Base-by-base conservation (phyloP, 1,140 invertebrate genomes). In the Glomeris maerens region DNA sequence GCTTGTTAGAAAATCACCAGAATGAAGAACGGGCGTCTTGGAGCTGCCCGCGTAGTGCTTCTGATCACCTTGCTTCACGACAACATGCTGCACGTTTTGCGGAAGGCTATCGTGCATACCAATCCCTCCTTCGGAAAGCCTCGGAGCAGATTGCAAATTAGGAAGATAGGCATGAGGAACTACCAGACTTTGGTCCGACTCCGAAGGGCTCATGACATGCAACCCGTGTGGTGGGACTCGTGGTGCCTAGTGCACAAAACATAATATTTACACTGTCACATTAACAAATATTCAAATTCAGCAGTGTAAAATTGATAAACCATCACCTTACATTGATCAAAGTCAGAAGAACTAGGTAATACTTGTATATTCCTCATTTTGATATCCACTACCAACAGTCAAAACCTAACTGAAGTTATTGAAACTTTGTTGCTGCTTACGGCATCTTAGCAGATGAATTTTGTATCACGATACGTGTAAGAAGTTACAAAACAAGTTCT, bases 141-240 rank as follows among this genome's bases (percentile, higher is more conserved):
- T 13, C 31, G 20, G 20, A 36, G 23, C 45, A 27, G 21, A 27
- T 46, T 46, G 49, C 2, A 50, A 3, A 27, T 44, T 57, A 14
- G 38, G 27, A 22, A 49, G 41, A 20, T 42, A 57, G n/a, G 53
- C 41, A 23, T 42, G 52, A 29, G 22, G 22, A n/a, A 46, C 21
- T 0, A 36, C 39, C 25, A 41, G 20, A 49, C 27, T 53, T 27
- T 41, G 45, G 21, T 56, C 56, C 47, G 47, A 17, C 23, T 36
- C 53, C 23, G 27, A 27, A 21, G 38, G 22, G 10, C 23, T 39
- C 21, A 27, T 22, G 14, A 42, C 40, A 49, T 27, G 49, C 23
- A 47, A 39, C 20, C 52, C 53, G 46, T 41, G 45, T 21, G 41
- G 59, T 49, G 53, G 56, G 49, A 58, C 60, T 49, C 51, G 52